Percentiles rank a stretch among this genome's conserved stretches.
These are phyloP conservation scores for Lontra canadensis DNA, from an alignment of 2,113 vertebrate genomes.

Conservation along the genomic window DNA sequence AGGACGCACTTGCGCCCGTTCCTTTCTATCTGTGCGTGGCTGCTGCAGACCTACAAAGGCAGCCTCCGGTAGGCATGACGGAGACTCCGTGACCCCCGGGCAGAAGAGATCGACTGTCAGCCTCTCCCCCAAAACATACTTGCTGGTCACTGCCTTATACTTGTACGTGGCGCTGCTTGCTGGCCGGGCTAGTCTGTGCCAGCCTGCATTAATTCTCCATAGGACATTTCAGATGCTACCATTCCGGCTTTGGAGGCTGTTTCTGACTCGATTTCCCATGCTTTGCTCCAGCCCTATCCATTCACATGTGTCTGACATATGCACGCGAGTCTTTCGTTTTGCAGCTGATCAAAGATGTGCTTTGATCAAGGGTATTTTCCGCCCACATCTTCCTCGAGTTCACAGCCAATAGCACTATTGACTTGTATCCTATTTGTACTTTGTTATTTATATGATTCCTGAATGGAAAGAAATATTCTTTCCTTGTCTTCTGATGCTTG, in stretches of 20 bases:
- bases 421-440: background rate
- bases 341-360: background rate
- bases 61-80: fast-evolving
- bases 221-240: background rate
- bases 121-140: background rate
- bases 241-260: background rate
- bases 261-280: background rate
- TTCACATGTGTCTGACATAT: background rate
- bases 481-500: background rate
- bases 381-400: background rate
- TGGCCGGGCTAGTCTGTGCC: too few species aligned
- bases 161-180: fast-evolving
- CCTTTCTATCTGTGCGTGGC: background rate
- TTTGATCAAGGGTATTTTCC: background rate
- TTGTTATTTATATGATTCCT: background rate
- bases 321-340: background rate
- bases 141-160: background rate
- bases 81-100: background rate
- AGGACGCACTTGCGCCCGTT: background rate
- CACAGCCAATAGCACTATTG: background rate
- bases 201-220: background rate
- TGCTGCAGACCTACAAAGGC: too few species aligned
- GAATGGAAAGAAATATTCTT: background rate
- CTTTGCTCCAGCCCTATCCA: background rate
- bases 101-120: background rate